Evolutionary conservation across 2,888 invertebrate genomes (phyloP), one percentile per base, ranked within the genome.

Genomic region (Ophion slaviceki): DNA sequence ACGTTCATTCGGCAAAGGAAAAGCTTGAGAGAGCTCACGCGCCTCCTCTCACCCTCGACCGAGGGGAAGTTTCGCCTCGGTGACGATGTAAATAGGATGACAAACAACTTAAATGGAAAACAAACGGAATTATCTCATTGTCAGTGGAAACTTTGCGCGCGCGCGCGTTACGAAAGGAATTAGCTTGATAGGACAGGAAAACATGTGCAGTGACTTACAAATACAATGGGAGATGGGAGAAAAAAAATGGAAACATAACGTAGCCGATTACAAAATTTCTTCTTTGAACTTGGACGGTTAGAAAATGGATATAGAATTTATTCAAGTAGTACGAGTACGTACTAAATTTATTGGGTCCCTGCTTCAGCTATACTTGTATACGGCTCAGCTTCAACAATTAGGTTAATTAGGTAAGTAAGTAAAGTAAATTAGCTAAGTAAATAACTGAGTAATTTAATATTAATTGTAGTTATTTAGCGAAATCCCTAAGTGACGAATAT

Each of bases 91-190:
- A 92, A 92, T 92, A 89, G 89, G 87, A 87, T 88, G 87, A 90
- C 91, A 92, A 92, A 92, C 92, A 92, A 91, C 90, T 92, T 91
- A 90, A 92, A 92, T 91, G 91, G 89, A 92, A 91, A 91, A 90
- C 91, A 93, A 92, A 93, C 90, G 90, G 90, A 92, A 93, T 92
- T 92, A 93, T 88, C 88, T 85, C 82, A 83, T 61, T 82, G 85
- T 85, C 53, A 53, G 53, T 53, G 53, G 53, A 53, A 80, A 86
- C 59, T 75, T 81, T 75, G 62, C 24, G 17, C 53, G 14, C 47
- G 11, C 53, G 53, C 14, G 53, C 5, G 53, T 53, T 53, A 17
- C 17, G 53, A 47, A 32, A 47, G n/a, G 75, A 74, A 81, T 81
- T 79, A 84, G 74, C 80, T 82, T 61, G 82, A 11, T 71, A 28